Base-by-base conservation (phyloP, 2,113 vertebrate genomes). In the Carassius auratus region DNA sequence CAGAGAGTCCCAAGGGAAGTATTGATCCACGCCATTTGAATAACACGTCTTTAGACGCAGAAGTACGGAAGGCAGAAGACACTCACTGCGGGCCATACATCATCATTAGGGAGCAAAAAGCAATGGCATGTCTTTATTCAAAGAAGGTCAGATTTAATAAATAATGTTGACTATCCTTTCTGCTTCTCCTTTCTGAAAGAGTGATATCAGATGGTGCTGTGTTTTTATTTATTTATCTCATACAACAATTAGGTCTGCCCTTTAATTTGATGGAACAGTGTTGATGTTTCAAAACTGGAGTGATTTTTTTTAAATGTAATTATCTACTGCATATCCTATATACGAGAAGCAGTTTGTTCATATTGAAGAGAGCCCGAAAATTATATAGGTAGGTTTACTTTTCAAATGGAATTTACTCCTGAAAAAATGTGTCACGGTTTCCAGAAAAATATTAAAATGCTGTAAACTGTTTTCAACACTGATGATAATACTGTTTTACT, bases 71-170 rank as follows among this genome's bases (percentile, higher is more conserved):
- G 45, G 33, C 61, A 71, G 81, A 82, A 86, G 76, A 76, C 79
- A 64, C 33, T n/a, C 80, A 33, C 21, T 36, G 55, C 50, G 19
- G 66, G 45, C 78, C 21, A 59, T 78, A 77, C 59, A 84, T 89
- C 84, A 86, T 89, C 79, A 86, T 90, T 89, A 84, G 38, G 10
- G 7, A 69, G 59, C 77, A 82, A 52, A 74, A 81, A 42, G 3
- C 73, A 57, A 17, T 74, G 77, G 68, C 73, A 36, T 84, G 42
- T 87, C 86, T 80, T 86, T 87, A 71, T 77, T 73, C 55, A 77
- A 59, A 36, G 30, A 48, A 76, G 59, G 83, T 76, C 42, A 76
- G 17, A 33, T 61, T 21, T 84, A 9, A 74, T 50, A 76, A 76
- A 23, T 45, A 30, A 52, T 21, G 21, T 26, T 13, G 66, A 69